Evolutionary conservation across 2,797 vertebrate species (phyloP).

Genomic region (Cossypha niveicapilla): DNA sequence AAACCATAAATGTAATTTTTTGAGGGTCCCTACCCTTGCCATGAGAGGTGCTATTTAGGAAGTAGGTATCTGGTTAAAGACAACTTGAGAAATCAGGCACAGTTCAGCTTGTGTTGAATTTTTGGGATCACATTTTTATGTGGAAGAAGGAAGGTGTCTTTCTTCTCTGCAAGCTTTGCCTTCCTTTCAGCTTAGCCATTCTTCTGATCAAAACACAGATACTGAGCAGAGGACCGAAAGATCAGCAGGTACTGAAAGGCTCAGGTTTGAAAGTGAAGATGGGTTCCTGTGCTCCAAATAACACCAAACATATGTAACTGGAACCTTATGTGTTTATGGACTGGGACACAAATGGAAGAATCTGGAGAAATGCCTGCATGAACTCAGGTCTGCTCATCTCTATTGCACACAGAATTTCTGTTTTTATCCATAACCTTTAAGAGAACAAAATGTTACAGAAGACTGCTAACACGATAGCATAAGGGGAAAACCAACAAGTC

Average conservation of each 20-base stretch:
- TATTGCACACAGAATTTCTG: slow-evolving; percentile 42
- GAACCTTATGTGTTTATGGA: slow-evolving; percentile 40
- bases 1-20: background rate
- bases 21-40: background rate
- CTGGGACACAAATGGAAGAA: slow-evolving; percentile 10
- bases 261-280: slow-evolving; percentile 16
- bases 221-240: background rate
- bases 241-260: background rate
- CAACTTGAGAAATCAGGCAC: background rate
- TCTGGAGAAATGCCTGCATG: background rate
- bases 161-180: background rate
- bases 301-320: slow-evolving; percentile 27
- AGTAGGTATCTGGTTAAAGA: background rate
- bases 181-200: background rate
- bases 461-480: slow-evolving; percentile 10
- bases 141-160: background rate
- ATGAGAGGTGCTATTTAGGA: background rate
- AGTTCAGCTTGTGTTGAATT: background rate
- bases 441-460: slow-evolving; percentile 62
- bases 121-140: background rate
- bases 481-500: slow-evolving; percentile 1
- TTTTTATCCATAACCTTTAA: slow-evolving; percentile 58
- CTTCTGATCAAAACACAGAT: background rate
- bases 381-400: slow-evolving; percentile 50
- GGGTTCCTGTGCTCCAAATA: background rate